Evolutionary conservation across 1,140 invertebrate genomes (phyloP).

Genomic region (Pinna nobilis): DNA sequence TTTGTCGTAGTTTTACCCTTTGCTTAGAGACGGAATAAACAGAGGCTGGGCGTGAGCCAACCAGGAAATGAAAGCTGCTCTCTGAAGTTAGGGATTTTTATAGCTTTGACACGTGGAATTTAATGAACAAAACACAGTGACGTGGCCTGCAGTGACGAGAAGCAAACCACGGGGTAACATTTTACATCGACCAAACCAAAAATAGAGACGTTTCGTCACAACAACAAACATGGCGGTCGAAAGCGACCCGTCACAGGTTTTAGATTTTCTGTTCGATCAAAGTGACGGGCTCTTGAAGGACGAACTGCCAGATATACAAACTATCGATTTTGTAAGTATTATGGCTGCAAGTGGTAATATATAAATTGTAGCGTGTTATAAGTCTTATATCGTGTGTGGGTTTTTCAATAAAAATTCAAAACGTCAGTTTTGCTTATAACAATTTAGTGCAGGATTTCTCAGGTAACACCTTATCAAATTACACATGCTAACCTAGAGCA

Average conservation of each 20-base stretch:
- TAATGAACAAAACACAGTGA: constrained; percentile 5
- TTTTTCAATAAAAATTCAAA: constrained; percentile 1
- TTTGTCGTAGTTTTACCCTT: neutral
- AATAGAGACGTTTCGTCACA: constrained; percentile 11
- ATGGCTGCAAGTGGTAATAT: neutral
- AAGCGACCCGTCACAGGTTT: constrained; percentile 42
- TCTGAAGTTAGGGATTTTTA: neutral
- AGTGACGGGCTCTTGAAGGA: constrained; percentile 52
- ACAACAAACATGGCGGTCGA: constrained; percentile 47
- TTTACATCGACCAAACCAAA: constrained; percentile 13
- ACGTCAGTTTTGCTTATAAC: too few species aligned
- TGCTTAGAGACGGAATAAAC: too few species aligned
- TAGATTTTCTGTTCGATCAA: constrained; percentile 61
- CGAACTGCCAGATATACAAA: constrained; percentile 47
- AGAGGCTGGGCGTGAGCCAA: neutral
- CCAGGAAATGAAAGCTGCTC: neutral
- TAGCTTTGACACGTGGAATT: neutral
- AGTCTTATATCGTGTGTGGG: neutral
- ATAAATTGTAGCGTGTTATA: neutral
- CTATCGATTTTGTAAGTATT: constrained; percentile 56
- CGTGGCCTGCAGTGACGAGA: constrained; percentile 20
- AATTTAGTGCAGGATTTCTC: too few species aligned
- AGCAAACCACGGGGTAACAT: neutral
- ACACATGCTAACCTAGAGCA: too few species aligned
- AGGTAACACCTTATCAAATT: too few species aligned